These are phyloP conservation scores for Artemia franciscana DNA, from an alignment of 1,140 invertebrate species.

Conservation along the genomic window DNA sequence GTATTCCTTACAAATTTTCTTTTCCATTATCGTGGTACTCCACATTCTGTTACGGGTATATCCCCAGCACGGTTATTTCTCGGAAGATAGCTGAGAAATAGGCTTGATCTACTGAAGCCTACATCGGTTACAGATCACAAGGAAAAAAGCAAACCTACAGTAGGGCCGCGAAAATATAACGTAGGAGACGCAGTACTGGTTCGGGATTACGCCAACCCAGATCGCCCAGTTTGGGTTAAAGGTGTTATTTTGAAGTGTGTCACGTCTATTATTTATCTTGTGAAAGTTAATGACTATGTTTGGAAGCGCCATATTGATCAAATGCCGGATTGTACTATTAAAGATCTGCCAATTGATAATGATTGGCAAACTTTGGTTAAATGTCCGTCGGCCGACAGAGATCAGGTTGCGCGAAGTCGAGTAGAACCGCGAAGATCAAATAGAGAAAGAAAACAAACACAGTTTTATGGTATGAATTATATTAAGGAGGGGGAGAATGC, in stretches of 20 bases:
- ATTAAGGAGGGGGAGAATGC: no score
- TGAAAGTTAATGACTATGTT: neutral
- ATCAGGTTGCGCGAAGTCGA: no score
- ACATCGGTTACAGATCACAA: neutral
- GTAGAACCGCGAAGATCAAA: no score
- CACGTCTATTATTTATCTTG: neutral
- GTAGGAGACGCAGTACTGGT: neutral
- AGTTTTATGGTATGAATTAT: no score
- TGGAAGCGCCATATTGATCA: constrained; percentile 3
- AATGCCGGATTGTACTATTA: neutral
- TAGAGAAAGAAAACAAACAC: no score
- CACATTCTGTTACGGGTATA: constrained; percentile 10
- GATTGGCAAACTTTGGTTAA: no score
- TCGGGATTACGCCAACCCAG: neutral
- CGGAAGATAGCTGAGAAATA: neutral
- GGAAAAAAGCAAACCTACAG: neutral
- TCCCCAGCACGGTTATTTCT: constrained; percentile 10
- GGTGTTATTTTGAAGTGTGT: constrained; percentile 1
- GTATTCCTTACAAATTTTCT: constrained; percentile 7
- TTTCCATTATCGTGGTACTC: constrained; percentile 10
- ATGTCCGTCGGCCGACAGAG: no score
- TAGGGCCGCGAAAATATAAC: neutral
- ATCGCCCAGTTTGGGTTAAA: neutral
- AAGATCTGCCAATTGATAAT: no score
- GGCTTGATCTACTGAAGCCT: constrained; percentile 10